Conservation (phyloP, 2,797 vertebrate species). For the Pseudocheirus occidentalis region DNA sequence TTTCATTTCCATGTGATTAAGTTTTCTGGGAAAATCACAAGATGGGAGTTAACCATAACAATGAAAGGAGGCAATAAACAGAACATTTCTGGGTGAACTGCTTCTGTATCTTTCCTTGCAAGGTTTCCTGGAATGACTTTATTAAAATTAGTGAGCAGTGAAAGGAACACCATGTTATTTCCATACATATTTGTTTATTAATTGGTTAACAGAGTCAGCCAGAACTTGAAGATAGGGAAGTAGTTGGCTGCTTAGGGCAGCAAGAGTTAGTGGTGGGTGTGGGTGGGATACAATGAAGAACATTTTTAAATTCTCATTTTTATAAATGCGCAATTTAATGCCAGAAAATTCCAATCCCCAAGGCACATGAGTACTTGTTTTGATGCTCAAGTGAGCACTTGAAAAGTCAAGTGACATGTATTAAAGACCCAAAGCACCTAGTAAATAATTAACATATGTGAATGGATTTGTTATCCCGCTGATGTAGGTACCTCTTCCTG, state of each 20-base stretch:
- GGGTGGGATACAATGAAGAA: not conserved
- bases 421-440: not conserved
- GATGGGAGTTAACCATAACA: not conserved
- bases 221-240: not conserved
- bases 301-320: not conserved
- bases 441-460: not conserved
- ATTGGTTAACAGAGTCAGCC: not conserved
- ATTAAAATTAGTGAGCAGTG: not conserved
- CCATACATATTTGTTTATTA: not conserved
- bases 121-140: not conserved
- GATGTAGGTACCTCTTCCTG: not conserved
- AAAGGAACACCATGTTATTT: not conserved
- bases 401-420: not conserved
- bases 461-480: not conserved
- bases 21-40: not conserved
- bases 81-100: fast-evolving
- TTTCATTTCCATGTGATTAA: not conserved
- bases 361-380: not conserved
- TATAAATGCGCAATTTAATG: not conserved
- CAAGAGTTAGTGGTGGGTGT: not conserved
- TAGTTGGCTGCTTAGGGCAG: not conserved
- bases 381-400: not conserved
- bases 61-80: not conserved
- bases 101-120: constrained; percentile 2
- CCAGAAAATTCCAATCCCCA: not conserved